A percentile compares a stretch with the other conserved stretches of the same genome.
Evolutionary conservation across 2,888 invertebrate species (phyloP).

Genomic region (Xestobium rufovillosum): DNA sequence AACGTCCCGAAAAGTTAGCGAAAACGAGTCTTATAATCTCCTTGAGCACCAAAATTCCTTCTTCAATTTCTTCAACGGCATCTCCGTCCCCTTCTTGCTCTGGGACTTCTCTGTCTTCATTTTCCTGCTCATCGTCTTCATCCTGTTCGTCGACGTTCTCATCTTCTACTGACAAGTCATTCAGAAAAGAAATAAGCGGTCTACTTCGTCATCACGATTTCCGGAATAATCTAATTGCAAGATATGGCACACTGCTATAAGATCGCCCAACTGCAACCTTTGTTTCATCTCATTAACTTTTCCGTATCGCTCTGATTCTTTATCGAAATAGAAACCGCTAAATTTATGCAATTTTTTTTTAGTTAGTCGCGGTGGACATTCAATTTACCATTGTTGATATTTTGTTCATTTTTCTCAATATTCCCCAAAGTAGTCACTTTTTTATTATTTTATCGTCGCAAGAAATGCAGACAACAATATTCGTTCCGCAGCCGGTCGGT

Average conservation of each 20-base stretch:
- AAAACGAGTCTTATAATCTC: slow-evolving; percentile 7
- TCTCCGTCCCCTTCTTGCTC: slow-evolving; percentile 7
- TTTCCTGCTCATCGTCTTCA: too few relatives aligned
- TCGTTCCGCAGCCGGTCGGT: too few relatives aligned
- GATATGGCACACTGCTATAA: slow-evolving; percentile 9
- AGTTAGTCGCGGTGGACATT: slow-evolving; percentile 11
- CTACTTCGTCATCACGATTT: not conserved
- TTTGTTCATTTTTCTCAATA: too few relatives aligned
- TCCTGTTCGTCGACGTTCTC: slow-evolving; percentile 5
- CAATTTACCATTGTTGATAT: too few relatives aligned
- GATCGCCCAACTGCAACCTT: slow-evolving; percentile 5
- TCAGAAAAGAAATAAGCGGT: slow-evolving; percentile 4
- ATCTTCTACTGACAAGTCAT: slow-evolving; percentile 3
- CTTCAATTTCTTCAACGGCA: not conserved
- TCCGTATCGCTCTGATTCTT: slow-evolving; percentile 11
- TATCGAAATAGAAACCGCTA: slow-evolving; percentile 9
- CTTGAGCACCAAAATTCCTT: too few relatives aligned
- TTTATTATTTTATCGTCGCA: too few relatives aligned
- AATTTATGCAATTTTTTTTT: slow-evolving; percentile 4
- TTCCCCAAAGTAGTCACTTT: too few relatives aligned
- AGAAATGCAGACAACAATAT: too few relatives aligned
- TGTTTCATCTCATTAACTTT: slow-evolving; percentile 8
- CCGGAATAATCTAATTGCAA: slow-evolving; percentile 2
- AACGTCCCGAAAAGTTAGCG: slow-evolving; percentile 18
- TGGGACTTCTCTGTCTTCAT: too few relatives aligned